Evolutionary conservation across 2,888 invertebrate species (phyloP), one percentile per base, ranked within the genome.

Genomic region (Argyra leucocephala): DNA sequence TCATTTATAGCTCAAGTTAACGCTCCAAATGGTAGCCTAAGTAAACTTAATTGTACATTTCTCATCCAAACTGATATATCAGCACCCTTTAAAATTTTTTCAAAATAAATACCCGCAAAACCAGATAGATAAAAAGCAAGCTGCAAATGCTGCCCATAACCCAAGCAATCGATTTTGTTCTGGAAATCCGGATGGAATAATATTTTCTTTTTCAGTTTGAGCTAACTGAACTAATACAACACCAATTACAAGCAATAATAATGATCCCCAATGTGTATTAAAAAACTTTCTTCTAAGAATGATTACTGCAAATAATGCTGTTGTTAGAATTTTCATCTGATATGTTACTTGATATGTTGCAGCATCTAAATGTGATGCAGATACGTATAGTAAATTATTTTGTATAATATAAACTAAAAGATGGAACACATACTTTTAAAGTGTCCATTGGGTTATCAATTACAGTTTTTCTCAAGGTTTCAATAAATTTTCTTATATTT

Each of bases 341-440:
- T 98, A 98, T 65, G 97, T 96, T 12, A 98, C 96, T 87, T 99
- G 99, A 83, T 96, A 95, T 57, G 99, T 99, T 22, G 98, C 98
- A 64, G 98, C 98, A 82, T 99, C 98, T 73, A 99, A 84, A 83
- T 99, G 96, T 4, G 96, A 93, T 31, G 97, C 93, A 1, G 98
- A 96, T 24, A 99, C 86, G 79, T 97, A 99, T 18, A 99, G 84
- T 68, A 99, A 83, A 83, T 99, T 99, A 78, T 99, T 99, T 81
- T 99, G 99, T 69, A 99, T 81, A 63, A 95, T 89, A 76, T 99
- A 99, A 2, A 98, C 87, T 72, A 97, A n/a, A 83, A 1, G 98
- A 96, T 65, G 98, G 98, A 65, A 99, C 91, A 73, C 93, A 93
- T 22, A 99, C 93, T 82, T 93, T 91, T 23, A 94, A 77, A 0